phyloP scores from a whole-genome alignment of 2,797 vertebrate genomes.

The Myotis findleyi region DNA sequence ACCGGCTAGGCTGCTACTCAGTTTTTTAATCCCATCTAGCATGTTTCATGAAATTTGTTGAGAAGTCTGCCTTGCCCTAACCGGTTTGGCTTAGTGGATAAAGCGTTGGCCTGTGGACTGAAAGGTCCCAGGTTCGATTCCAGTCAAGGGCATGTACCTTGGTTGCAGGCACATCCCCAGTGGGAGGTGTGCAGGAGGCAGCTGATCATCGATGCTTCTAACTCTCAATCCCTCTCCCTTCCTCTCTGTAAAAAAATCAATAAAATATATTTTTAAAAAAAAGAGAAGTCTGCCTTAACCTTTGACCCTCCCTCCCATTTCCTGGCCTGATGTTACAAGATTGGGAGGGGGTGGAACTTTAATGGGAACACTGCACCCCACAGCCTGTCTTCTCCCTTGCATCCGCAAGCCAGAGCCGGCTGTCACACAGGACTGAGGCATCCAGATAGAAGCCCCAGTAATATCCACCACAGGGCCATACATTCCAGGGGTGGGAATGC shows the following conservation, averaged over 20 bases:
- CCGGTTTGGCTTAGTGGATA: too few species aligned
- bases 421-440: neutral
- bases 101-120: too few species aligned
- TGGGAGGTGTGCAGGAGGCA: too few species aligned
- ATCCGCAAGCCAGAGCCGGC: neutral
- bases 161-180: too few species aligned
- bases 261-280: too few species aligned
- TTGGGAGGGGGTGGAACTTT: neutral
- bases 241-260: too few species aligned
- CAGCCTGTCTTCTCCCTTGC: neutral
- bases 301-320: neutral
- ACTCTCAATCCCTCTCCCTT: too few species aligned
- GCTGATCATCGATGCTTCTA: too few species aligned
- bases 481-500: neutral
- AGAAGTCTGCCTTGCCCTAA: neutral
- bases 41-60: constrained; percentile 20
- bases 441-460: neutral
- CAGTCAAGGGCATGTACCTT: too few species aligned
- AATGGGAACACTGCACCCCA: neutral
- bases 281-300: neutral
- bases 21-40: neutral
- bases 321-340: constrained; percentile 28
- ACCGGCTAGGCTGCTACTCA: neutral
- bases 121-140: too few species aligned
- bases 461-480: neutral